Conservation (phyloP, 2,888 invertebrate species). For the Sesia bembeciformis region DNA sequence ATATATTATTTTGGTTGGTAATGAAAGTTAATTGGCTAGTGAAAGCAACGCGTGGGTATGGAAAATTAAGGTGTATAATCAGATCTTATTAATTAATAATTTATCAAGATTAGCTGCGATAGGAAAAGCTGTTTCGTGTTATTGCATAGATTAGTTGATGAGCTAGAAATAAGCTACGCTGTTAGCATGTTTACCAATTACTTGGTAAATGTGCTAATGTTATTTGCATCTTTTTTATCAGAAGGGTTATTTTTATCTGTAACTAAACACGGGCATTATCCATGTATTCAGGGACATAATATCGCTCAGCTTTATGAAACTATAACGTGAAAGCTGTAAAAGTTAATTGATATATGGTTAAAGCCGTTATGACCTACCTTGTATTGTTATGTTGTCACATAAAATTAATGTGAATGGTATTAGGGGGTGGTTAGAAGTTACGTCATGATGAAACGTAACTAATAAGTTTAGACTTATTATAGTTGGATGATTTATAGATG, state of each 20-base stretch:
- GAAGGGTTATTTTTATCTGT: not conserved
- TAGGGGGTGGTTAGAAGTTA: too few species aligned
- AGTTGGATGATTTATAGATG: too few species aligned
- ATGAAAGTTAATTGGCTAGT: too few species aligned
- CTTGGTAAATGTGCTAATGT: not conserved
- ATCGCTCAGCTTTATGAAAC: too few species aligned
- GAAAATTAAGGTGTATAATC: too few species aligned
- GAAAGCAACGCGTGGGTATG: too few species aligned
- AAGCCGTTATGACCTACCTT: not conserved
- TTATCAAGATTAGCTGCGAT: not conserved
- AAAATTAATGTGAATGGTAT: not conserved
- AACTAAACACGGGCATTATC: not conserved
- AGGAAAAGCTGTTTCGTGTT: not conserved
- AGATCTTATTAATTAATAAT: not conserved
- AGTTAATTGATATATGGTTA: constrained; percentile 22
- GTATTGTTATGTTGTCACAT: not conserved
- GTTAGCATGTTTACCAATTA: too few species aligned
- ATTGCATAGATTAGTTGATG: not conserved
- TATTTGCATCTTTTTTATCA: not conserved
- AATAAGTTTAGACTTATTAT: too few species aligned
- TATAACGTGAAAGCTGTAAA: constrained; percentile 17
- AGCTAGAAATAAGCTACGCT: too few species aligned
- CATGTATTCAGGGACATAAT: too few species aligned
- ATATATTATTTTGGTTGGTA: too few species aligned
- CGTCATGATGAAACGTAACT: too few species aligned